Percentiles rank a stretch among this genome's conserved stretches.
Conservation (phyloP, 2,113 vertebrate genomes). For the Campylorhamphus procurvoides region DNA sequence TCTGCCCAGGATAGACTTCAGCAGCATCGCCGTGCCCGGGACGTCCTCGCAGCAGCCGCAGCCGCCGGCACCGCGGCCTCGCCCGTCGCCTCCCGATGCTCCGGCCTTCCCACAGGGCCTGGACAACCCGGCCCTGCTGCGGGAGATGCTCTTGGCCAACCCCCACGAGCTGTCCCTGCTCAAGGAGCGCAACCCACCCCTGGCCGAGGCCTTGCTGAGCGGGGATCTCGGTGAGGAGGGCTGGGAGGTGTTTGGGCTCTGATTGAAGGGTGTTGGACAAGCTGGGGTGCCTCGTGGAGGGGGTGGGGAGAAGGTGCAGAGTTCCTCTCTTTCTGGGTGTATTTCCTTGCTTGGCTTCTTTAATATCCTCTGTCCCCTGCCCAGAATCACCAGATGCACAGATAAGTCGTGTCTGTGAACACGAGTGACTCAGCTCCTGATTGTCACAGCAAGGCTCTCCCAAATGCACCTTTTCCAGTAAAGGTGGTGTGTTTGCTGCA, state of each 20-base stretch:
- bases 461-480: neutral
- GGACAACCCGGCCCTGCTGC: slow-evolving; percentile 90
- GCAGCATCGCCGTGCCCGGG: slow-evolving; percentile 93
- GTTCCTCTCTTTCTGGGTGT: neutral
- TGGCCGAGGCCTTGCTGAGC: slow-evolving; percentile 94
- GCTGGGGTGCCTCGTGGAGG: neutral
- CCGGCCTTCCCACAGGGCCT: slow-evolving; percentile 85
- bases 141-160: slow-evolving; percentile 95
- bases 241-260: neutral
- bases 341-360: neutral
- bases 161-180: slow-evolving; percentile 96
- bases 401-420: neutral
- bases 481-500: neutral
- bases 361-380: neutral
- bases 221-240: slow-evolving; percentile 89
- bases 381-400: neutral
- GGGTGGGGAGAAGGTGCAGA: neutral
- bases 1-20: slow-evolving; percentile 95
- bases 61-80: slow-evolving; percentile 38
- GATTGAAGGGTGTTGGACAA: neutral
- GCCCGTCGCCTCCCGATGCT: slow-evolving; percentile 54
- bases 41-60: slow-evolving; percentile 75
- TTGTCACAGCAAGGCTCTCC: neutral
- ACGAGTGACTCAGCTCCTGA: neutral
- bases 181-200: slow-evolving; percentile 93